Evolutionary conservation across 2,797 vertebrate species (phyloP), one percentile per base, ranked within the genome.

Genomic region (Trachops cirrhosus): DNA sequence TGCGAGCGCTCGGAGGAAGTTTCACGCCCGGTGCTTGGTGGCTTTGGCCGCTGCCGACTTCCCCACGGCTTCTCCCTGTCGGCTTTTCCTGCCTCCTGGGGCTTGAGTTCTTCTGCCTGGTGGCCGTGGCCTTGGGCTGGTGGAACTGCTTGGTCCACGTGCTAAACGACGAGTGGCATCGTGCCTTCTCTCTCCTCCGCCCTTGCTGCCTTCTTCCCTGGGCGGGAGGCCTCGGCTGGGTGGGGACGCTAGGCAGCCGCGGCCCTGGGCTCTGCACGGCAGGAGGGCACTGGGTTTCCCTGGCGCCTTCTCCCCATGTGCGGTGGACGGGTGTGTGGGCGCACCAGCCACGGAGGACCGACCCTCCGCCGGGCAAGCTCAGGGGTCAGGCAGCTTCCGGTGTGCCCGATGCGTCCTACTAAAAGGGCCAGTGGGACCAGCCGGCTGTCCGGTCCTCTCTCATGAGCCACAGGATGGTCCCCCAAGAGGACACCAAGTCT

Each of bases 21-120:
- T 9, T 44, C 18, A 3, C 7, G 3, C 2, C 39, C 48, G 0
- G 54, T 3, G 71, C 34, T 37, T 10, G 50, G 68, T 21, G 74
- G 15, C 79, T 8, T 26, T 37, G 86, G 74, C 50, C 22, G 5
- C 2, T 6, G n/a, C 86, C 2, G 3, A 21, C 64, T 8, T 57
- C 18, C 29, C 2, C 0, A 0, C 0, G 32, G 44, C 22, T 3
- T 11, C 59, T 41, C 16, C 21, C 44, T 22, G 1, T n/a, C 3
- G 70, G 29, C 10, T 11, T 0, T 0, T 10, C n/a, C n/a, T 6
- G n/a, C n/a, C 59, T 70, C 57, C 0, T 2, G 3, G 32, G 52
- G 46, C 52, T n/a, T 14, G 24, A 2, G 29, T 34, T 41, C 41
- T 12, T 6, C 44, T 16, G 71, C n/a, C 52, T 3, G 12, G 52